Evolutionary conservation across 1,140 invertebrate genomes (phyloP).

Genomic region (Hycleus phaleratus): DNA sequence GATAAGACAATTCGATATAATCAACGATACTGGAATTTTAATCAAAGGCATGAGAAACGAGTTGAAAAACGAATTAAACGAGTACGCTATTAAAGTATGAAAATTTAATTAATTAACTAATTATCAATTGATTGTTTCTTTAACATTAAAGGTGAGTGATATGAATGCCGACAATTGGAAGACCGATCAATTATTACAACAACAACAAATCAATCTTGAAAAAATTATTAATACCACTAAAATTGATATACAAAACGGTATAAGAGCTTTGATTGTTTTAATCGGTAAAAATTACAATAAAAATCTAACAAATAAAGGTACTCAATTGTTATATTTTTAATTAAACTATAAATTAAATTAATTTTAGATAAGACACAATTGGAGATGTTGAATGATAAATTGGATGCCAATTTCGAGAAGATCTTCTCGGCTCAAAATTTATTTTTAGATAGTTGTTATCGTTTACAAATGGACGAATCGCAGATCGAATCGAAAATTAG

Average conservation of each 20-base stretch:
- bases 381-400: constrained; percentile 24
- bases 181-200: constrained; percentile 43
- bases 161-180: constrained; percentile 47
- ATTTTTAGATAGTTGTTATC: constrained; percentile 52
- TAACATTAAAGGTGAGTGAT: constrained; percentile 44
- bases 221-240: constrained; percentile 46
- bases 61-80: constrained; percentile 8
- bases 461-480: constrained; percentile 51
- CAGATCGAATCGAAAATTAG: constrained; percentile 47
- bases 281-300: constrained; percentile 34
- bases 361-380: constrained; percentile 15
- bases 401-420: constrained; percentile 45
- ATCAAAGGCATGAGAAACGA: constrained; percentile 1
- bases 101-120: background rate
- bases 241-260: constrained; percentile 47
- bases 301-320: constrained; percentile 1
- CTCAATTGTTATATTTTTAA: background rate
- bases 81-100: constrained; percentile 16
- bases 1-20: background rate
- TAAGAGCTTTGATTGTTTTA: constrained; percentile 42
- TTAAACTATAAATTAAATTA: background rate
- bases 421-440: constrained; percentile 49
- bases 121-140: background rate
- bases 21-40: constrained; percentile 4
- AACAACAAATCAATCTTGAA: constrained; percentile 44